phyloP scores from a whole-genome alignment of 2,888 invertebrate genomes.

The Spodoptera picta region DNA sequence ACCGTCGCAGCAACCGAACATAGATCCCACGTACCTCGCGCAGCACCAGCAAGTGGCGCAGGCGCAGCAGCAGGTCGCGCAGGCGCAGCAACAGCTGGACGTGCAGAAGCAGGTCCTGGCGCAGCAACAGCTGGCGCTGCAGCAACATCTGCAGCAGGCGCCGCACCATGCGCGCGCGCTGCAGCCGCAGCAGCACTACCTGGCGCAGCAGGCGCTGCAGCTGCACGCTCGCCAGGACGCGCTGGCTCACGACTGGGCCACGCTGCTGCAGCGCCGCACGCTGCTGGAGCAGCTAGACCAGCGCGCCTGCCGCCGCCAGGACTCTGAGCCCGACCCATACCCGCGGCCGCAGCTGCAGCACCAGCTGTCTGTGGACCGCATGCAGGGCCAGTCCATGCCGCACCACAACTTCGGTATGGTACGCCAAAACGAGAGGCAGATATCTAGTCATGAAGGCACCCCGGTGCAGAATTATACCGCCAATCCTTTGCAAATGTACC shows the following conservation, averaged over 20 bases:
- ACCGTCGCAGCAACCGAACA: constrained; percentile 66
- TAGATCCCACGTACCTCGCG: constrained; percentile 77
- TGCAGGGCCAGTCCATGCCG: constrained; percentile 83
- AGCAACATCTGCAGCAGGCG: constrained; percentile 71
- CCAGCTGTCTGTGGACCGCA: constrained; percentile 81
- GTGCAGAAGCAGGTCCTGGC: constrained; percentile 85
- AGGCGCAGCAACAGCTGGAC: constrained; percentile 84
- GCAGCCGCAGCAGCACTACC: constrained; percentile 84
- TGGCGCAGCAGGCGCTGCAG: constrained; percentile 85
- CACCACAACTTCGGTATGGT: constrained; percentile 77
- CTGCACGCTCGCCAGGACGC: constrained; percentile 88
- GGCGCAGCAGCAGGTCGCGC: constrained; percentile 82
- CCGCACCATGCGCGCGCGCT: constrained; percentile 81
- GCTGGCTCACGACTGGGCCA: constrained; percentile 87
- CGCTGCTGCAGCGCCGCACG: constrained; percentile 85
- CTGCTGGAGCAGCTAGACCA: constrained; percentile 88
- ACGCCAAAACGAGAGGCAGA: constrained; percentile 84
- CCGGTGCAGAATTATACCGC: constrained; percentile 84
- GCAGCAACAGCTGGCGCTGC: constrained; percentile 84
- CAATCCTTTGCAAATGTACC: constrained; percentile 85
- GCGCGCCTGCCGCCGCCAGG: constrained; percentile 82
- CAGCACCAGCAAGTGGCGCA: constrained; percentile 85
- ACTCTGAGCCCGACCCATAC: constrained; percentile 77
- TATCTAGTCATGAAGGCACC: constrained; percentile 87
- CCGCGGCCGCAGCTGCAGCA: constrained; percentile 72